Evolutionary conservation across 1,140 invertebrate species (phyloP).

Genomic region (Aphelenchoides fujianensis): DNA sequence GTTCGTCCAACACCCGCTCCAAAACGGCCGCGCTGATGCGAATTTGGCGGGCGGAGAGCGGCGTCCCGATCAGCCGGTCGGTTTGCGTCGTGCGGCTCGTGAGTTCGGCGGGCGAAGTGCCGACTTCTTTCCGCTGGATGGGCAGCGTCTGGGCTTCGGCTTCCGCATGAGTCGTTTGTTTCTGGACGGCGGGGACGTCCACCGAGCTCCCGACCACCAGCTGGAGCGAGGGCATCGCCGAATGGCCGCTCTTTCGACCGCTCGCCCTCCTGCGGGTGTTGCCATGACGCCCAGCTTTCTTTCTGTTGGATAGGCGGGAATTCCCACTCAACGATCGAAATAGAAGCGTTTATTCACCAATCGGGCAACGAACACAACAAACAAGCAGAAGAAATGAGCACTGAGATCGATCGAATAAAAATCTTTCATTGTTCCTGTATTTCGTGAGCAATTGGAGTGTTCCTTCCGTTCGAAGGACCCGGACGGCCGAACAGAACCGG

Average conservation of each 20-base stretch:
- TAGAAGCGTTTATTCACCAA: not conserved
- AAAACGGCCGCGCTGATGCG: not conserved
- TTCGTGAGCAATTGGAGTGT: not conserved
- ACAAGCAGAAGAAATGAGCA: not conserved
- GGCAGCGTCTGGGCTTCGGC: slow-evolving; percentile 1
- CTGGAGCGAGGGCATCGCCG: not conserved
- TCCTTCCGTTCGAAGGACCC: too few relatives aligned
- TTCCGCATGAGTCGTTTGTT: not conserved
- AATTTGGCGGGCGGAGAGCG: not conserved
- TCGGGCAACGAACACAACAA: too few relatives aligned
- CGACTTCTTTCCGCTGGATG: not conserved
- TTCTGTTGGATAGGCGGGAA: too few relatives aligned
- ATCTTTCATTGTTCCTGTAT: too few relatives aligned
- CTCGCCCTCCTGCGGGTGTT: not conserved
- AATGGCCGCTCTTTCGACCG: not conserved
- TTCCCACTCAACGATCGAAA: not conserved
- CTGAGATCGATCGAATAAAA: not conserved
- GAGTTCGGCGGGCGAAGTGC: not conserved
- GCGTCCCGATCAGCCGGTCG: not conserved
- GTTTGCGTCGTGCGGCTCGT: not conserved
- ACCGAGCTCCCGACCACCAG: not conserved
- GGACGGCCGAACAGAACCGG: not conserved
- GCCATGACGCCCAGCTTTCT: not conserved
- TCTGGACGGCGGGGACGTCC: not conserved
- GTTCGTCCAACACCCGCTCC: not conserved